Evolutionary conservation across 2,797 vertebrate species (phyloP).

Genomic region (Microchirus variegatus): DNA sequence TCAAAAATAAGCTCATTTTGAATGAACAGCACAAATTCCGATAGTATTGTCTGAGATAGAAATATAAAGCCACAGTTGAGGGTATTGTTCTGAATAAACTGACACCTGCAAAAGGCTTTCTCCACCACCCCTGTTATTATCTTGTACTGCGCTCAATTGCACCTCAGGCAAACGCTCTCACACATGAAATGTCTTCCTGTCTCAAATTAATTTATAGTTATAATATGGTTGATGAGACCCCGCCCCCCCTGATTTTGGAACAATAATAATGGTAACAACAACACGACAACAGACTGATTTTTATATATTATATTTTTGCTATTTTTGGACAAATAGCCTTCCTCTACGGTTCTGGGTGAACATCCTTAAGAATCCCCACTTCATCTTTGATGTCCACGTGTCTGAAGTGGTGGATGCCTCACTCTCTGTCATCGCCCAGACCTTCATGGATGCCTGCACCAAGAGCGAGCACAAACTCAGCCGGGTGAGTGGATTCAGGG

Average conservation of each 20-base stretch:
- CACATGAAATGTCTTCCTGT: constrained; percentile 39
- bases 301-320: background rate
- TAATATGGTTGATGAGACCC: constrained; percentile 30
- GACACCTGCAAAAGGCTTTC: constrained; percentile 46
- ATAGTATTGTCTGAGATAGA: constrained; percentile 37
- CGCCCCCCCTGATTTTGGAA: background rate
- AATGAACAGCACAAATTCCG: background rate
- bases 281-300: constrained; percentile 5
- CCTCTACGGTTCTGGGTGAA: constrained; percentile 98
- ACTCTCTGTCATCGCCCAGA: constrained; percentile 98
- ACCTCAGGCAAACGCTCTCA: constrained; percentile 53
- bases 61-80: constrained; percentile 44
- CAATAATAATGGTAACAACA: constrained; percentile 21
- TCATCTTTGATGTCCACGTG: constrained; percentile 97
- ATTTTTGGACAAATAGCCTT: constrained; percentile 77
- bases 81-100: constrained; percentile 54
- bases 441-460: constrained; percentile 99
- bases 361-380: constrained; percentile 98
- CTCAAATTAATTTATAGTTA: constrained; percentile 35
- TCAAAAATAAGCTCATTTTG: constrained; percentile 10
- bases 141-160: constrained; percentile 46
- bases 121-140: constrained; percentile 46
- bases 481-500: constrained; percentile 83
- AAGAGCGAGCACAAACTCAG: constrained; percentile 99
- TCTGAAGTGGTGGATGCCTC: constrained; percentile 97